Evolutionary conservation across 2,113 vertebrate genomes (phyloP).

Genomic region (Campylorhamphus procurvoides): DNA sequence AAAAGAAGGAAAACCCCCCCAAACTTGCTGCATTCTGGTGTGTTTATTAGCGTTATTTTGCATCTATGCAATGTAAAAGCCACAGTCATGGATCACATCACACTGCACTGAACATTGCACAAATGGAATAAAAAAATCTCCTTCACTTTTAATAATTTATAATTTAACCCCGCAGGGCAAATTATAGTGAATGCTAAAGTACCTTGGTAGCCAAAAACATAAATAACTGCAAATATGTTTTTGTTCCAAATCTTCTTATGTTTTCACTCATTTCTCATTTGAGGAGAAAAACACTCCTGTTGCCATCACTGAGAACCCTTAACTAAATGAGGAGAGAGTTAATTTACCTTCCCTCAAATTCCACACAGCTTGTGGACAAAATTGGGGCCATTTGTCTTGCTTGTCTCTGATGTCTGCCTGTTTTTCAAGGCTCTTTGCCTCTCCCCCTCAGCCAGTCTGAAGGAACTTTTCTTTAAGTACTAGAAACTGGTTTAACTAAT

Average conservation of each 20-base stretch:
- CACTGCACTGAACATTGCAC: neutral
- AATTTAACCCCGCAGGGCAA: neutral
- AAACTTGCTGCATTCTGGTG: neutral
- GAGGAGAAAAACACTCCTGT: neutral
- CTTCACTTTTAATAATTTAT: neutral
- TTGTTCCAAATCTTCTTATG: neutral
- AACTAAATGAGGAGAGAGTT: slow-evolving; percentile 2
- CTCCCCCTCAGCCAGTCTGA: neutral
- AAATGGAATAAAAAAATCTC: neutral
- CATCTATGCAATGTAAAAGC: neutral
- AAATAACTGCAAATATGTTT: neutral
- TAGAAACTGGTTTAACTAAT: neutral
- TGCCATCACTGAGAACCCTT: neutral
- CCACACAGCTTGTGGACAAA: neutral
- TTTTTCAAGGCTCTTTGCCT: neutral
- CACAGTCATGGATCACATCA: neutral
- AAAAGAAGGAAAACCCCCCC: fast-evolving
- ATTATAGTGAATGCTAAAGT: neutral
- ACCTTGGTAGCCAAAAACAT: neutral
- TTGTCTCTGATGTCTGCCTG: neutral
- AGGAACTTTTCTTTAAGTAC: neutral
- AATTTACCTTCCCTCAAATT: slow-evolving; percentile 4
- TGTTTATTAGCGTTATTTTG: neutral
- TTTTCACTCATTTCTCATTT: neutral
- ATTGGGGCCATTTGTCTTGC: neutral